Conservation (phyloP, 2,888 invertebrate genomes). For the Ceriagrion tenellum region DNA sequence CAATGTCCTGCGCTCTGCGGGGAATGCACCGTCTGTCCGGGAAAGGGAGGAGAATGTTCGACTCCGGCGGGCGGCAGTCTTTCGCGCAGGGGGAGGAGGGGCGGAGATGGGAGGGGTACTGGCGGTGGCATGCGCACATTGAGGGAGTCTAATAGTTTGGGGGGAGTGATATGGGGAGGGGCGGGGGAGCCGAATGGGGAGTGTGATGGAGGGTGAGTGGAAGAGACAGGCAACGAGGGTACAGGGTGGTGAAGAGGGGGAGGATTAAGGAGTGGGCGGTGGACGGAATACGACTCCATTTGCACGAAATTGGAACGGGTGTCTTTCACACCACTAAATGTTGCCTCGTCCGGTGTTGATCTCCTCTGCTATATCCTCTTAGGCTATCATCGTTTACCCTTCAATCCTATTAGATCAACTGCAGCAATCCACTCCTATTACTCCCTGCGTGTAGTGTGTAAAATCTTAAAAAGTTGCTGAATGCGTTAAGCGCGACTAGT, state of each 20-base stretch:
- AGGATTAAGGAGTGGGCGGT: neutral
- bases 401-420: too few species aligned
- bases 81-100: neutral
- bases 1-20: constrained; percentile 30
- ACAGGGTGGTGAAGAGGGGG: neutral
- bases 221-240: neutral
- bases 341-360: too few species aligned
- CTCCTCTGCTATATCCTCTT: too few species aligned
- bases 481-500: too few species aligned
- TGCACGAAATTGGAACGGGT: neutral
- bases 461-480: too few species aligned
- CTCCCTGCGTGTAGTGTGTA: too few species aligned
- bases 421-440: too few species aligned
- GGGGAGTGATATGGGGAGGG: neutral
- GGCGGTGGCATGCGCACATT: constrained; percentile 10
- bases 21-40: neutral
- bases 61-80: neutral
- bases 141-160: neutral
- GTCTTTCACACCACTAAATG: too few species aligned
- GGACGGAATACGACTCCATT: neutral
- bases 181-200: neutral
- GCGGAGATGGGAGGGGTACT: neutral
- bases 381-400: too few species aligned
- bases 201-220: neutral
- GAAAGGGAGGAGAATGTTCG: neutral